Conservation (phyloP, 1,140 invertebrate genomes). For the Drosophila fuyamai region DNA sequence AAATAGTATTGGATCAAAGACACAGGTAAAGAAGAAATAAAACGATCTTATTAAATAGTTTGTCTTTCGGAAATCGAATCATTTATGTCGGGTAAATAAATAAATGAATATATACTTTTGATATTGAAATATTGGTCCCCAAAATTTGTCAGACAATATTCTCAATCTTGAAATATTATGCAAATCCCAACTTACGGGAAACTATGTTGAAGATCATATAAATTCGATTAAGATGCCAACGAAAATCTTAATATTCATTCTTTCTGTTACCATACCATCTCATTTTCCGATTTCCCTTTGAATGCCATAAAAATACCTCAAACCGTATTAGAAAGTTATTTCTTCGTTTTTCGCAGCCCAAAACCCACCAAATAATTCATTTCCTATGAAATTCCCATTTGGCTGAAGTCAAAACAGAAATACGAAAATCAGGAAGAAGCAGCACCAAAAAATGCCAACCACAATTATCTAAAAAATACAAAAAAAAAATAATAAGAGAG, state of each 20-base stretch:
- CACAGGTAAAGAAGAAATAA: too few relatives aligned
- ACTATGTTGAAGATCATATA: too few relatives aligned
- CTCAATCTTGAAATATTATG: too few relatives aligned
- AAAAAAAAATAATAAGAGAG: slow-evolving; percentile 1
- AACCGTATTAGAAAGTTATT: slow-evolving; percentile 44
- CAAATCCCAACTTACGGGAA: too few relatives aligned
- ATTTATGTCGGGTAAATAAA: too few relatives aligned
- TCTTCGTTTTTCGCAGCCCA: slow-evolving; percentile 9
- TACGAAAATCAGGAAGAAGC: slow-evolving; percentile 26
- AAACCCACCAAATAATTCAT: slow-evolving; percentile 16
- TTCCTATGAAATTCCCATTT: slow-evolving; percentile 41
- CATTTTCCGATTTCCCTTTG: slow-evolving; percentile 10
- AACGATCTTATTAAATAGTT: too few relatives aligned
- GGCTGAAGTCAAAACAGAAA: slow-evolving; percentile 11
- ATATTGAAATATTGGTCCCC: too few relatives aligned
- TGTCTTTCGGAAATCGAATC: too few relatives aligned
- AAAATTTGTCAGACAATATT: too few relatives aligned
- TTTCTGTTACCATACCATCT: background rate
- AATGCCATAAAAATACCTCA: slow-evolving; percentile 23
- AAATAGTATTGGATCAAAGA: background rate
- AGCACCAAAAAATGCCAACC: slow-evolving; percentile 19
- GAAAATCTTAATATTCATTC: background rate
- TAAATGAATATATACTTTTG: too few relatives aligned
- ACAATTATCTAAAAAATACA: slow-evolving; percentile 39
- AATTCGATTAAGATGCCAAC: background rate